phyloP scores from a whole-genome alignment of 2,888 invertebrate species.

The Dasysyrphus tricinctus region DNA sequence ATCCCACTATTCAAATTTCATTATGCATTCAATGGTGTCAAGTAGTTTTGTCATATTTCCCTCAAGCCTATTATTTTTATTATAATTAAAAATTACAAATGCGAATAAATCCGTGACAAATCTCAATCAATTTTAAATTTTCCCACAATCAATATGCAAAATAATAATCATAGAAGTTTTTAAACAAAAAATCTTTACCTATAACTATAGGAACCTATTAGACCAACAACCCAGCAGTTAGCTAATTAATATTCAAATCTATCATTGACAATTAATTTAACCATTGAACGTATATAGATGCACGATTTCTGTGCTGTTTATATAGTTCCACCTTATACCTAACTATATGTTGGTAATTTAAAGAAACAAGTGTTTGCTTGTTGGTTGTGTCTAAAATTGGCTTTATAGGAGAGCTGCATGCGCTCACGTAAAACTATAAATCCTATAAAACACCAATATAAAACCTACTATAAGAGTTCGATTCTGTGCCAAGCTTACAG shows the following conservation, averaged over 20 bases:
- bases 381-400: constrained; percentile 1
- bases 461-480: constrained; percentile 40
- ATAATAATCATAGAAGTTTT: constrained; percentile 1
- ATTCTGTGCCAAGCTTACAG: background rate
- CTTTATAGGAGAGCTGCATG: background rate
- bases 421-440: constrained; percentile 55
- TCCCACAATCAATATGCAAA: constrained; percentile 71
- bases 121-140: constrained; percentile 63
- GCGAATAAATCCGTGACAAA: constrained; percentile 67
- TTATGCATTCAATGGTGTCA: constrained; percentile 25
- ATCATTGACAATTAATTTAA: constrained; percentile 75
- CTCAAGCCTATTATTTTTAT: constrained; percentile 1
- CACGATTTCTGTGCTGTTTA: constrained; percentile 66
- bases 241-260: constrained; percentile 73
- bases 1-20: background rate
- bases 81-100: constrained; percentile 4
- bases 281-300: constrained; percentile 64
- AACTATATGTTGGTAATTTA: constrained; percentile 41
- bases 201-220: background rate
- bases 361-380: constrained; percentile 64
- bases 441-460: constrained; percentile 10
- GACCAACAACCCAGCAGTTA: constrained; percentile 17
- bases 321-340: constrained; percentile 15
- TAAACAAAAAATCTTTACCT: constrained; percentile 8
- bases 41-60: constrained; percentile 44